Percentiles rank a stretch among this genome's conserved stretches.
phyloP scores from a whole-genome alignment of 2,113 vertebrate genomes.

The Rhinolophus ferrumequinum region DNA sequence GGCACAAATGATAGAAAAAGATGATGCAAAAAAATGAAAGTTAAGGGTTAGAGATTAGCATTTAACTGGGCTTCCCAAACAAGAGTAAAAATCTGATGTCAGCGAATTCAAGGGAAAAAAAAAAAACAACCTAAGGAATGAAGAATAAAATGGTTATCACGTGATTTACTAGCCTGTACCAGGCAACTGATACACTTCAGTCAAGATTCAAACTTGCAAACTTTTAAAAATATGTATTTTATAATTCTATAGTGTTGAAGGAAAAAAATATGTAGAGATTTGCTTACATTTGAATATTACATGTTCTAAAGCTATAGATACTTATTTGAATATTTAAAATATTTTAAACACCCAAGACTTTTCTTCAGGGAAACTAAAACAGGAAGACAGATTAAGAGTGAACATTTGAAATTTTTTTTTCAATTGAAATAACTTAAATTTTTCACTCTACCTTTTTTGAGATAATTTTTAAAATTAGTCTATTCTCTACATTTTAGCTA shows the following conservation, averaged over 20 bases:
- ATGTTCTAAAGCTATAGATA: not conserved
- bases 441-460: not conserved
- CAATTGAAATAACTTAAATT: not conserved
- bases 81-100: not conserved
- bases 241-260: not conserved
- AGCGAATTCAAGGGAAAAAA: not conserved
- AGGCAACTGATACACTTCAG: not conserved
- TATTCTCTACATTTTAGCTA: not conserved
- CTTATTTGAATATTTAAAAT: conserved; percentile 15
- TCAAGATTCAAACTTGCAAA: conserved; percentile 1
- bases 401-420: not conserved
- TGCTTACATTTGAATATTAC: conserved; percentile 26
- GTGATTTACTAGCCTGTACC: not conserved
- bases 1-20: not conserved
- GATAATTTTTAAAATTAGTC: not conserved
- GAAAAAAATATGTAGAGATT: not conserved
- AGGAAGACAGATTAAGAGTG: not conserved
- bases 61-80: not conserved
- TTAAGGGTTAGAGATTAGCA: not conserved
- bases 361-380: conserved; percentile 36
- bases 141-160: not conserved
- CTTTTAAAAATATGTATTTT: not conserved
- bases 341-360: conserved; percentile 38
- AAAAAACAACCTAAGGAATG: not conserved
- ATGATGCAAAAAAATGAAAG: not conserved